Evolutionary conservation across 2,888 invertebrate species (phyloP).

Genomic region (Mesorhabditis sp.): DNA sequence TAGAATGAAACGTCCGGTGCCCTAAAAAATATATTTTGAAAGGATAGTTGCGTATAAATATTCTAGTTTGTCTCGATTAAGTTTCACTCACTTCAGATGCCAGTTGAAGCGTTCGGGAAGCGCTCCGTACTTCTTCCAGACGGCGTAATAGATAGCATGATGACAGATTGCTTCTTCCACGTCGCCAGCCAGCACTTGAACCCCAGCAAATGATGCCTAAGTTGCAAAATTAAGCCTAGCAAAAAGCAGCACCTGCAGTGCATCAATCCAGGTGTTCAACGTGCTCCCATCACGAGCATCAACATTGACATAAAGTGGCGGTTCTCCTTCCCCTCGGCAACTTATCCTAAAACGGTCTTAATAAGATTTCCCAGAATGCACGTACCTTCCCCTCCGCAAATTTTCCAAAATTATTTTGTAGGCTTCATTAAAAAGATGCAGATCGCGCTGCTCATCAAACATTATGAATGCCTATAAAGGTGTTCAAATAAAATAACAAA

Average conservation of each 20-base stretch:
- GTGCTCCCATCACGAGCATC: constrained; percentile 67
- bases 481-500: not conserved
- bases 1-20: constrained; percentile 67
- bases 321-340: constrained; percentile 64
- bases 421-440: constrained; percentile 66
- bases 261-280: constrained; percentile 68
- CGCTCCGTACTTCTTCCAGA: constrained; percentile 67
- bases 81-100: constrained; percentile 52
- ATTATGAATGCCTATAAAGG: constrained; percentile 63
- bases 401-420: constrained; percentile 65
- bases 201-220: constrained; percentile 59
- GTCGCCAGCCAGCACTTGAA: constrained; percentile 66
- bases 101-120: constrained; percentile 65
- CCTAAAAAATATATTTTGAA: constrained; percentile 34
- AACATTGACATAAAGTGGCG: constrained; percentile 69
- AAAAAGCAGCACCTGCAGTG: constrained; percentile 63
- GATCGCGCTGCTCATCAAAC: constrained; percentile 66
- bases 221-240: not conserved
- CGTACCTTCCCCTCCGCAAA: constrained; percentile 63
- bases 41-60: not conserved
- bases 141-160: constrained; percentile 67
- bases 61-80: not conserved
- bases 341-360: constrained; percentile 11
- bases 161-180: constrained; percentile 69
- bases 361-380: constrained; percentile 3